phyloP scores from a whole-genome alignment of 2,888 invertebrate genomes.

The Stenoptilia bipunctidactyla region DNA sequence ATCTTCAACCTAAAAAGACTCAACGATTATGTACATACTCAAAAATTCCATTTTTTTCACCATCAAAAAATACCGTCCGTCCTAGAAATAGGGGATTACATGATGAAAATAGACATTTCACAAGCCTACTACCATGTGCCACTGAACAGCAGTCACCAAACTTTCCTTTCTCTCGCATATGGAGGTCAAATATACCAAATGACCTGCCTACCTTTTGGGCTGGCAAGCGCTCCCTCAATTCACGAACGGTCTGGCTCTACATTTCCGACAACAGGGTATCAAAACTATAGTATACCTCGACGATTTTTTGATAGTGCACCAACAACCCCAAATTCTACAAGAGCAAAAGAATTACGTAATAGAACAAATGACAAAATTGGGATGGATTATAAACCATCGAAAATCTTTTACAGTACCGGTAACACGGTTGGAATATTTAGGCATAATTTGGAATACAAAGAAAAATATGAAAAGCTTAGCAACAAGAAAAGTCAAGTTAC shows the following conservation, averaged over 20 bases:
- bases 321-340: neutral
- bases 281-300: neutral
- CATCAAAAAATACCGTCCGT: too few relatives aligned
- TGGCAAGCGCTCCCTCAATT: neutral
- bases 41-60: too few relatives aligned
- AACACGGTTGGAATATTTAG: neutral
- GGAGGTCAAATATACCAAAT: neutral
- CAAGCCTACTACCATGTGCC: constrained; percentile 2
- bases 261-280: neutral
- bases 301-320: neutral
- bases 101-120: constrained; percentile 2
- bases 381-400: neutral
- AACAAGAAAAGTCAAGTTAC: neutral
- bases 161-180: neutral
- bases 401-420: neutral
- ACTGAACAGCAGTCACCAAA: neutral
- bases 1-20: too few relatives aligned
- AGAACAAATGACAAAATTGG: neutral
- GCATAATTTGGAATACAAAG: neutral
- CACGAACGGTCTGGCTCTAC: neutral
- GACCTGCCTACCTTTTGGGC: neutral
- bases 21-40: too few relatives aligned
- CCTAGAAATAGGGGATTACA: too few relatives aligned
- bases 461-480: neutral
- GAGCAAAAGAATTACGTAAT: neutral